Evolutionary conservation across 2,888 invertebrate genomes (phyloP).

Genomic region (Operophtera brumata): DNA sequence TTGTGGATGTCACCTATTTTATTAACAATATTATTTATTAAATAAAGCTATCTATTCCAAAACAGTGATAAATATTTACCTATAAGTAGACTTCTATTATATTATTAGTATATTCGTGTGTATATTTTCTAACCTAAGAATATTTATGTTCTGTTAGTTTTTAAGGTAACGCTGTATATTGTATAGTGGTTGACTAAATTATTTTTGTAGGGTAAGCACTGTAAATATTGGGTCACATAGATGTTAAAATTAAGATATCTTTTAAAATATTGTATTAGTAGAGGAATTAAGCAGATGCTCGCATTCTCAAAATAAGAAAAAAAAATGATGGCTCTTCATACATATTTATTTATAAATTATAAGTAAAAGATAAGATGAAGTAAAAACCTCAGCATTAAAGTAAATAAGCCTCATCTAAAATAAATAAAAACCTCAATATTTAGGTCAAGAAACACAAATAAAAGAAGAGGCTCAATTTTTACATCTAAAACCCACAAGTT

Average conservation of each 20-base stretch:
- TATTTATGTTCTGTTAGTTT: conserved; percentile 64
- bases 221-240: conserved; percentile 72
- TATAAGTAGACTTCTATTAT: conserved; percentile 14
- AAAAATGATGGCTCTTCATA: no score
- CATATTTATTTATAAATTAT: no score
- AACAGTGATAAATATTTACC: conserved; percentile 41
- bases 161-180: conserved; percentile 60
- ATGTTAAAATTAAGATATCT: conserved; percentile 63
- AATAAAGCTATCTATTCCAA: conserved; percentile 32
- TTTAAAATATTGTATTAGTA: conserved; percentile 57
- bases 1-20: not conserved
- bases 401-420: no score
- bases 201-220: conserved; percentile 79
- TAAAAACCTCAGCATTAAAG: no score
- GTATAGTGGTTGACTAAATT: conserved; percentile 77
- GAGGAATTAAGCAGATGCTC: conserved; percentile 50
- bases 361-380: no score
- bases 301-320: conserved; percentile 35
- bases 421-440: no score
- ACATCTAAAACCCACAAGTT: no score
- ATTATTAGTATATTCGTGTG: conserved; percentile 20
- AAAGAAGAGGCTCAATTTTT: no score
- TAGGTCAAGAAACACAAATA: no score
- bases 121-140: conserved; percentile 47
- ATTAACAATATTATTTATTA: not conserved